These are phyloP conservation scores for Spodoptera littoralis DNA, from an alignment of 2,888 invertebrate genomes.

Conservation along the genomic window DNA sequence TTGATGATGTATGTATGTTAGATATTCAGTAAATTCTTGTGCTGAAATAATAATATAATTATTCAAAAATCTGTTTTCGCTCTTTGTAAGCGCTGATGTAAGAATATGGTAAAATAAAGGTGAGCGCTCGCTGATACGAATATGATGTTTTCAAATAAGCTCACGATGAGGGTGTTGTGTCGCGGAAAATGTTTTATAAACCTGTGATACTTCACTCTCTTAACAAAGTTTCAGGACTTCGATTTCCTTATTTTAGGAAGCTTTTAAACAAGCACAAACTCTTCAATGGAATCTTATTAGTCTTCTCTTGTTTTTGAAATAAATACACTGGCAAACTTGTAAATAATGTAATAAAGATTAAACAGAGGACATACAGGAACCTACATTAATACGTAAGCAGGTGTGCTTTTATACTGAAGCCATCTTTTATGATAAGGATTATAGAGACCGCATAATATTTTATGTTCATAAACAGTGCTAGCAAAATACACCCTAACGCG, in stretches of 20 bases:
- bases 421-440: conserved; percentile 46
- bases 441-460: conserved; percentile 43
- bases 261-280: conserved; percentile 52
- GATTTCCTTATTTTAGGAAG: conserved; percentile 53
- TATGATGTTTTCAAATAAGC: conserved; percentile 56
- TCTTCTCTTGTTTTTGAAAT: conserved; percentile 17
- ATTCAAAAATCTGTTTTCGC: conserved; percentile 25
- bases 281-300: conserved; percentile 42
- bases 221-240: conserved; percentile 52
- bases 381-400: conserved; percentile 37
- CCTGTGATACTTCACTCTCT: conserved; percentile 52
- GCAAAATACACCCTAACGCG: conserved; percentile 35
- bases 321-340: conserved; percentile 38
- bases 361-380: conserved; percentile 35
- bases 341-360: conserved; percentile 36
- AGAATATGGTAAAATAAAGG: conserved; percentile 45
- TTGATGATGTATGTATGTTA: too few relatives aligned
- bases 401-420: conserved; percentile 39
- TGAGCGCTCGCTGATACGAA: conserved; percentile 49
- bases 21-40: conserved; percentile 9
- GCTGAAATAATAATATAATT: conserved; percentile 9
- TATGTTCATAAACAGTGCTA: conserved; percentile 23
- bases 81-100: conserved; percentile 28
- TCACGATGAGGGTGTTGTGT: conserved; percentile 47
- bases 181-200: conserved; percentile 53